Percentiles rank a stretch among this genome's conserved stretches.
Conservation (phyloP, 2,888 invertebrate species). For the Netelia inedita region DNA sequence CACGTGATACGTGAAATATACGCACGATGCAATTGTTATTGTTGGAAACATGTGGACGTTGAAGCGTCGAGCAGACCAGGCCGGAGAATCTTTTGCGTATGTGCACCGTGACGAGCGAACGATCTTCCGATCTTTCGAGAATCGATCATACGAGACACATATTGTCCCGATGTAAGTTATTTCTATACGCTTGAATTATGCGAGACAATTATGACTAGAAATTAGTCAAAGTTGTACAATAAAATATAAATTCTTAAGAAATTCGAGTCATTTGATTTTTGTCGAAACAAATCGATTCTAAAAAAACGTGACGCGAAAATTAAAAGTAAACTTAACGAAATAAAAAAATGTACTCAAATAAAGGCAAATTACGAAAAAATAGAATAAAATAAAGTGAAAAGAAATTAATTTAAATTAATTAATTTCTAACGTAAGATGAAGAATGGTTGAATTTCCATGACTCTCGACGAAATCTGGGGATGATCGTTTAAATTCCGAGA, state of each 20-base stretch:
- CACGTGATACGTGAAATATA: conserved; percentile 11
- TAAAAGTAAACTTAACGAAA: no score
- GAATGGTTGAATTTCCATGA: no score
- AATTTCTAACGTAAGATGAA: no score
- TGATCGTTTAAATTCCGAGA: no score
- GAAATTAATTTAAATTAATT: no score
- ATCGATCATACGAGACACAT: conserved; percentile 10
- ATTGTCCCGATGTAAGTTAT: conserved; percentile 22
- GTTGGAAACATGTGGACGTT: conserved; percentile 51
- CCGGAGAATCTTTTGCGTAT: conserved; percentile 20
- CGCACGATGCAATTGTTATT: conserved; percentile 54
- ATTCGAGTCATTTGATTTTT: background rate
- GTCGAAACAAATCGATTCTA: background rate
- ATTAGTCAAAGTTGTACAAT: background rate
- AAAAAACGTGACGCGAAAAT: background rate
- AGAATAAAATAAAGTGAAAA: no score
- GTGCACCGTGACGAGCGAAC: conserved; percentile 29
- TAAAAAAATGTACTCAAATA: no score
- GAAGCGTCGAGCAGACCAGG: conserved; percentile 28
- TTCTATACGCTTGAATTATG: background rate
- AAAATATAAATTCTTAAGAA: conserved; percentile 4
- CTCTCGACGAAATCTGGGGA: no score
- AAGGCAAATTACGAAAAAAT: no score
- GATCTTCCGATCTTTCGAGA: conserved; percentile 28
- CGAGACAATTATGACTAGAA: background rate